phyloP scores from a whole-genome alignment of 64 coral and sea anemone genomes.

The Pocillopora verrucosa region DNA sequence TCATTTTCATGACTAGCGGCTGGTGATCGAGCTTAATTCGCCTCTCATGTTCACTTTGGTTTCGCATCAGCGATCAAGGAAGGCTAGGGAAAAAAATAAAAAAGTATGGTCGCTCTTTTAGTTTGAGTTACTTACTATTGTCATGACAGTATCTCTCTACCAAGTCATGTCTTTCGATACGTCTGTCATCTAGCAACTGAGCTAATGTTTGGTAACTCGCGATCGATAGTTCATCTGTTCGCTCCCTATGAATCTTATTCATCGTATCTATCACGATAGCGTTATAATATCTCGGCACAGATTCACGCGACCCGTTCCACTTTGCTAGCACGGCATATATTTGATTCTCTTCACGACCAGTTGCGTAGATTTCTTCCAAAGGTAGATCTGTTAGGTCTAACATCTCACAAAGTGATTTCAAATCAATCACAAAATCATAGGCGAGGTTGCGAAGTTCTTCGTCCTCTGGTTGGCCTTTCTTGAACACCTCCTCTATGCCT shows the following conservation, averaged over 20 bases:
- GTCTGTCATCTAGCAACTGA: constrained; percentile 15
- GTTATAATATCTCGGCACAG: too few species aligned
- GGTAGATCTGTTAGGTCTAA: background rate
- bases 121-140: background rate
- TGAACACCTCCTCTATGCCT: too few species aligned
- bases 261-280: too few species aligned
- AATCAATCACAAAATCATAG: background rate
- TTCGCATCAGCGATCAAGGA: too few species aligned
- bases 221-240: too few species aligned
- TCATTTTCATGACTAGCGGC: too few species aligned
- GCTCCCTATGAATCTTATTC: too few species aligned
- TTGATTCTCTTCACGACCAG: background rate
- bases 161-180: constrained; percentile 35
- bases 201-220: constrained; percentile 42
- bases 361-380: constrained; percentile 41
- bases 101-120: too few species aligned
- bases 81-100: background rate
- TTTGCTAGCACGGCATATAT: constrained; percentile 39
- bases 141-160: constrained; percentile 27
- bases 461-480: too few species aligned
- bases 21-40: too few species aligned
- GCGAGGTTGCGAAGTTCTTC: too few species aligned
- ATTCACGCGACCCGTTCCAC: constrained; percentile 22
- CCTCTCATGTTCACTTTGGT: too few species aligned
- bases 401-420: constrained; percentile 35